Evolutionary conservation across 1,140 invertebrate species (phyloP), one percentile per base, ranked within the genome.

Genomic region (Drosophila ananassae): DNA sequence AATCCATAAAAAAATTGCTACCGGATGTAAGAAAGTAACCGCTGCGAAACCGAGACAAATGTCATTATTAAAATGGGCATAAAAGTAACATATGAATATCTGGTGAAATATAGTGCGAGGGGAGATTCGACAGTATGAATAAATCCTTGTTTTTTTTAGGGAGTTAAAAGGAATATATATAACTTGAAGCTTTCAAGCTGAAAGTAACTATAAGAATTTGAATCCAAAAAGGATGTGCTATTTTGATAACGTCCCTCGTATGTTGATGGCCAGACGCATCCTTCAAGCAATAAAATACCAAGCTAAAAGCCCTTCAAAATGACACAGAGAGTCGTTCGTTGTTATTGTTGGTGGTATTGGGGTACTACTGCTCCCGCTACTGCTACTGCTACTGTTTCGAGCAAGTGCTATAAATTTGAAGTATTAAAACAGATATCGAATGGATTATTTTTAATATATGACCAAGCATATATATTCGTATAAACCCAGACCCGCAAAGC

Each of bases 361-460:
- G 17, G 2, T 17, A 2, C n/a, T 47, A 2, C 62, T 74, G 53
- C 34, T 25, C 55, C 12, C 69, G 47, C 17, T 69, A 41, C 37
- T 56, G 48, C 47, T 56, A 41, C 17, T 58, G 57, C 55, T 78
- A 17, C 50, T 66, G 54, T 66, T 73, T 52, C 63, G 68, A 52
- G 46, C 69, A 37, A 30, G 41, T 81, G 81, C 73, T 77, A 85
- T 85, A 85, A 85, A 85, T 85, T 85, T 85, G 60, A 79, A 80
- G 82, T 85, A 85, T 87, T 85, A 85, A 85, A 81, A 85, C 74
- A 87, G 66, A 81, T 85, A 87, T 85, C 74, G 82, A 87, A 87
- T 85, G 82, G 78, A 85, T 85, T 85, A 85, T 85, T 85, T 78
- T 81, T 75, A 85, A 85, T 81, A 85, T 85, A 85, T 87, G 75